Base-by-base conservation (phyloP, 2,888 invertebrate species). In the Byasa hedistus region DNA sequence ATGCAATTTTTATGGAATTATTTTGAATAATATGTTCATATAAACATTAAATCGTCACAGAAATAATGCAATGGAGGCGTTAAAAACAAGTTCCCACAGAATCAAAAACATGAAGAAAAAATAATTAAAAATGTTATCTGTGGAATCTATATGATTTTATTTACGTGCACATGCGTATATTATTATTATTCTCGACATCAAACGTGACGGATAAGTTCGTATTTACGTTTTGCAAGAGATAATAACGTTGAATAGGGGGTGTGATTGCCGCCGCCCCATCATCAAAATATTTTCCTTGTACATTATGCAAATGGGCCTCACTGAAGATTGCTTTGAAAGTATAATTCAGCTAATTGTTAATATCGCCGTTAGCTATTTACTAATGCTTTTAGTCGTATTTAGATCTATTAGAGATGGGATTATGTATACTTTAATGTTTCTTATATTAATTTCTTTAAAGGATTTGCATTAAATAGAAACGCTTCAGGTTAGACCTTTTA, bases 261-360 rank as follows among this genome's bases (percentile, higher is more conserved):
- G 72, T 73, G 72, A 39, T 39, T 39, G 77, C 72, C 72, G 60
- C 51, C 62, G 65, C 68, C 73, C 75, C 71, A 63, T 62, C 44
- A 27, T 68, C 72, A 76, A 78, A 82, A 82, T 82, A 79, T 82
- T 82, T 75, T 81, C 77, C 72, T 77, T 75, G 44, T 68, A 75
- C 67, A 75, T 80, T 78, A 82, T 81, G 81, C 79, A 77, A 76
- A 82, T 79, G 59, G 24, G 23, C 62, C n/a, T 58, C 60, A 61
- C 58, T 48, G 62, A 61, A 65, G 65, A 72, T 74, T 62, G 64
- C 70, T 75, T 75, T 76, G 75, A 77, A 79, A 78, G 76, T 75
- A 77, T 78, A 77, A 79, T 78, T 75, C 76, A 51, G 65, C 75
- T 82, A 82, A 83, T 83, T 82, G 82, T 73, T 70, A 71, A 76